Evolutionary conservation across 2,888 invertebrate genomes (phyloP).

Genomic region (Heliothis peltigera): DNA sequence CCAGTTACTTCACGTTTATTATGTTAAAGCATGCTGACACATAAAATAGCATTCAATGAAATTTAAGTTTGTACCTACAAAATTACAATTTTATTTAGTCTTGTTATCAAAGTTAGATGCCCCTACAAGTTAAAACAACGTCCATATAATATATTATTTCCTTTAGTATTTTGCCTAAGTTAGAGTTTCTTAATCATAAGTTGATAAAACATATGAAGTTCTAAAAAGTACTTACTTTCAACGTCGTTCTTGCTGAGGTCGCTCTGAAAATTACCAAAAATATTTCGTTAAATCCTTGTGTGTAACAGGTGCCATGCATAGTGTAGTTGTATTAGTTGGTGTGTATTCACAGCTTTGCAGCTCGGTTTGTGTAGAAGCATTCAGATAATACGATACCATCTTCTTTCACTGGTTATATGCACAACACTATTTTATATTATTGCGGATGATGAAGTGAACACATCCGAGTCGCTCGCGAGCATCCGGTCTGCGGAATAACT

Average conservation of each 20-base stretch:
- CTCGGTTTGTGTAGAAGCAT: slow-evolving; percentile 68
- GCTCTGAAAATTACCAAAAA: slow-evolving; percentile 92
- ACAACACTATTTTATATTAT: slow-evolving; percentile 79
- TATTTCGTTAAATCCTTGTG: slow-evolving; percentile 82
- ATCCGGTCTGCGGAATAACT: slow-evolving; percentile 85
- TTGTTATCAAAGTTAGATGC: slow-evolving; percentile 28
- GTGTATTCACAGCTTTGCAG: slow-evolving; percentile 75
- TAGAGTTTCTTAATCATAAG: slow-evolving; percentile 14
- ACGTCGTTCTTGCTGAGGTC: slow-evolving; percentile 96
- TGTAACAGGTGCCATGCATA: slow-evolving; percentile 73
- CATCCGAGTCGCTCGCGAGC: slow-evolving; percentile 72
- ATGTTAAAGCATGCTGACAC: slow-evolving; percentile 27
- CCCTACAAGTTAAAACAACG: slow-evolving; percentile 14
- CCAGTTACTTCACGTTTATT: slow-evolving; percentile 31
- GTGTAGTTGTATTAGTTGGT: slow-evolving; percentile 72
- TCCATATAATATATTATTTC: not conserved
- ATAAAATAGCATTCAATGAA: slow-evolving; percentile 8
- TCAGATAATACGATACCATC: slow-evolving; percentile 75
- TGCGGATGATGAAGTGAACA: slow-evolving; percentile 59
- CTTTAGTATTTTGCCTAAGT: slow-evolving; percentile 1
- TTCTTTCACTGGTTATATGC: slow-evolving; percentile 77
- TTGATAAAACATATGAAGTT: slow-evolving; percentile 22
- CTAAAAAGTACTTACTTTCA: slow-evolving; percentile 94
- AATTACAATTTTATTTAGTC: slow-evolving; percentile 17
- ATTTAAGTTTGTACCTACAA: not conserved